Evolutionary conservation across 2,888 invertebrate genomes (phyloP).

Genomic region (Mesodorylaimus sp.): DNA sequence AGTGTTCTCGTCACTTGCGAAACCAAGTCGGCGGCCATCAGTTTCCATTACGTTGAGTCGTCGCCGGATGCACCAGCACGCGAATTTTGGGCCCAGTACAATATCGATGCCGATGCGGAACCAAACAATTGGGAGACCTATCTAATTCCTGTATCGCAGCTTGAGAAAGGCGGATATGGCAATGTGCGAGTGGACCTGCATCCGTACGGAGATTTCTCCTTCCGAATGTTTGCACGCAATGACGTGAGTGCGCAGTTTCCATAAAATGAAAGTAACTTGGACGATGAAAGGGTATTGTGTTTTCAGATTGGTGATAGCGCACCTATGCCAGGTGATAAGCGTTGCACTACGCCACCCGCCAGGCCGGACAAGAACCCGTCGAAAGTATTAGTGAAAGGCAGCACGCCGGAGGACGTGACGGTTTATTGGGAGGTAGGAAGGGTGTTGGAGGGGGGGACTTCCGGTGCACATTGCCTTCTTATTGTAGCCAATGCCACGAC

Average conservation of each 20-base stretch:
- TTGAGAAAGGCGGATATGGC: background rate
- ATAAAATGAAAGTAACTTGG: no score
- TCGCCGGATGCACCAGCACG: background rate
- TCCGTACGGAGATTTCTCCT: conserved; percentile 87
- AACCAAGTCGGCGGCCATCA: background rate
- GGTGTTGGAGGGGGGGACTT: background rate
- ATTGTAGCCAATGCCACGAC: conserved; percentile 63
- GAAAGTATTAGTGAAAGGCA: conserved; percentile 69
- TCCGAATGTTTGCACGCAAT: conserved; percentile 69
- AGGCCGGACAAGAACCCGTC: conserved; percentile 79
- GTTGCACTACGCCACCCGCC: conserved; percentile 61
- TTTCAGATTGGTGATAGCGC: conserved; percentile 7
- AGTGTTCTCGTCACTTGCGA: background rate
- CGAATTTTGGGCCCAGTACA: background rate
- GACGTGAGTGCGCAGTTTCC: conserved; percentile 57
- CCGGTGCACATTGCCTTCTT: conserved; percentile 3
- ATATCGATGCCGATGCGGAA: conserved; percentile 1
- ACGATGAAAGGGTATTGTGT: background rate
- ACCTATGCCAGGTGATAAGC: background rate
- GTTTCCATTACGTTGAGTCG: background rate
- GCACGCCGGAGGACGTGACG: conserved; percentile 63
- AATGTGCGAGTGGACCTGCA: background rate
- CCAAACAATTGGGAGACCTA: background rate
- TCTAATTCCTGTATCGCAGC: background rate
- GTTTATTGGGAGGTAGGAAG: conserved; percentile 64